These are phyloP conservation scores for Tetramorium simillimum DNA, from an alignment of 1,140 invertebrate genomes.

Conservation along the genomic window DNA sequence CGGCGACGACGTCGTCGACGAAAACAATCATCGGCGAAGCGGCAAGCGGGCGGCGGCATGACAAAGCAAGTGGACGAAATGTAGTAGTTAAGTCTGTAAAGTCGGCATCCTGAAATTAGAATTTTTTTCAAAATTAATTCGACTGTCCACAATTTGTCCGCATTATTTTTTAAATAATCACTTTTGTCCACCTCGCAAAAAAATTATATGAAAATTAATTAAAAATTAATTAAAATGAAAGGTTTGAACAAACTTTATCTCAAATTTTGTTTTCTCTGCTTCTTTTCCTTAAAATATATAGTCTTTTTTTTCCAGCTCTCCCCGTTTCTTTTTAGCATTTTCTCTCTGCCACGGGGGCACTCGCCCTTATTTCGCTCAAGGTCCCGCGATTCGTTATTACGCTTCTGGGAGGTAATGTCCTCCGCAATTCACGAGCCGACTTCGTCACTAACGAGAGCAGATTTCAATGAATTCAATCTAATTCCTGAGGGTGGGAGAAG, in stretches of 20 bases:
- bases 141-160: too few species aligned
- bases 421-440: constrained; percentile 26
- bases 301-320: neutral
- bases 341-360: neutral
- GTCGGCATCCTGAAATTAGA: too few species aligned
- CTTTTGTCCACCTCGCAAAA: too few species aligned
- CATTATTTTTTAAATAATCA: too few species aligned
- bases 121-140: too few species aligned
- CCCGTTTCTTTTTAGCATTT: neutral
- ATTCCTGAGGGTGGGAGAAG: constrained; percentile 16
- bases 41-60: neutral
- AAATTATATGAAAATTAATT: too few species aligned
- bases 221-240: too few species aligned
- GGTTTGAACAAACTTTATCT: too few species aligned
- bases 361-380: constrained; percentile 15
- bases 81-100: neutral
- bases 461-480: constrained; percentile 51
- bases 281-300: neutral
- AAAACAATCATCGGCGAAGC: constrained; percentile 15
- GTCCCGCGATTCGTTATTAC: constrained; percentile 15
- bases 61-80: neutral
- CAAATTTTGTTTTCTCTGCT: neutral
- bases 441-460: constrained; percentile 24
- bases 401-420: constrained; percentile 29
- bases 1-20: constrained; percentile 25